Base-by-base conservation (phyloP, 2,113 vertebrate genomes). In the Chascanopsetta lugubris region DNA sequence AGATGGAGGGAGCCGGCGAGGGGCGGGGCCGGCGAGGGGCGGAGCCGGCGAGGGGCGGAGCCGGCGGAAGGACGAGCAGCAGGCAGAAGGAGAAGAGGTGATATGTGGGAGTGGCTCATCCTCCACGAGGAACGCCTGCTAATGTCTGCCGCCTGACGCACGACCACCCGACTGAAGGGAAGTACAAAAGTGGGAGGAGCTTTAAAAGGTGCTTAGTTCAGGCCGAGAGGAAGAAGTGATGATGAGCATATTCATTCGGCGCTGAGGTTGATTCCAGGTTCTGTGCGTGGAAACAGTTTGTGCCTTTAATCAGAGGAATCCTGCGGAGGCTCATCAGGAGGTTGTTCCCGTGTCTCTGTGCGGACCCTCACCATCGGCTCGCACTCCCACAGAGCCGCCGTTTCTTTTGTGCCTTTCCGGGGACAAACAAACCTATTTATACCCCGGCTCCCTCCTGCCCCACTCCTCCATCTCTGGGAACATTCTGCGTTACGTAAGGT, bases 401-500 rank as follows among this genome's bases (percentile, higher is more conserved):
- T 42, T n/a, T 42, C 38, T 42, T n/a, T 42, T 42, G 17, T 42
- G 38, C 42, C 18, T 45, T 42, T 45, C 42, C 21, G 42, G 24
- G 13, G 6, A 49, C 24, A 26, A 47, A 47, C 45, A 47, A 24
- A 47, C 45, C 45, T 24, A 47, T 47, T 47, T 24, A 47, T 24
- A 47, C 45, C 48, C 51, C 1, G 0, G n/a, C 22, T 54, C 60
- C 63, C 56, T 38, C 15, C 45, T 11, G 24, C 49, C 45, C 66
- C 66, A 21, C 36, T 22, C 50, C 25, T 21, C 12, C 54, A 21
- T 72, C 54, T 59, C 49, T 27, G 50, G 51, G 67, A 13, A 17
- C 27, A 22, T 66, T 32, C 42, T 34, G 15, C n/a, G 61, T 83
- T 79, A 61, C n/a, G 32, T 54, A 81, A 81, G 18, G 15, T 9